Conservation (phyloP, 2,113 vertebrate species). For the Megaceryle maxima region DNA sequence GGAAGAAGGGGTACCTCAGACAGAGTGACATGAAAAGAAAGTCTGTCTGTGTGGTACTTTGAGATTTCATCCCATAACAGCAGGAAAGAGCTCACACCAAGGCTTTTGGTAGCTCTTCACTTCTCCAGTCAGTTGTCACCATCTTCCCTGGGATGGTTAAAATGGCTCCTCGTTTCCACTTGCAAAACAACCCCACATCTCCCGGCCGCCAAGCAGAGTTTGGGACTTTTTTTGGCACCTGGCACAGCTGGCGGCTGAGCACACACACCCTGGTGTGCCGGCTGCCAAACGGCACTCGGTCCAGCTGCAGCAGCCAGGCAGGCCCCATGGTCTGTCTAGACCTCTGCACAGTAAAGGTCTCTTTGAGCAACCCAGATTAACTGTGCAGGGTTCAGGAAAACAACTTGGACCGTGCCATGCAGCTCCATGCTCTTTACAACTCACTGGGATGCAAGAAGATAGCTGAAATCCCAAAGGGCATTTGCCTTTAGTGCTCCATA, state of each 20-base stretch:
- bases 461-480: not conserved
- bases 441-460: not conserved
- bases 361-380: not conserved
- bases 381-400: not conserved
- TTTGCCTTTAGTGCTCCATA: not conserved
- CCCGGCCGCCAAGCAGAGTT: rapidly evolving
- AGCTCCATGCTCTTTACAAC: not conserved
- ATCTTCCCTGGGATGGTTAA: not conserved
- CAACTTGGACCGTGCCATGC: rapidly evolving
- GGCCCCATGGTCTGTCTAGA: not conserved
- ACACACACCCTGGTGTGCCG: not conserved
- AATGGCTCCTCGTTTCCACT: not conserved
- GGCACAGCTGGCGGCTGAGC: rapidly evolving
- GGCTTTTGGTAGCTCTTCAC: not conserved
- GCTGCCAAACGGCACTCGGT: not conserved
- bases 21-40: not conserved
- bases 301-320: not conserved
- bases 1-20: not conserved
- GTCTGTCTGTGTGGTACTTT: too few species aligned
- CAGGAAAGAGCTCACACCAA: not conserved
- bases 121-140: not conserved
- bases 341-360: not conserved
- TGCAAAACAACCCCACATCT: not conserved
- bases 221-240: not conserved
- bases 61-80: not conserved